Percentiles rank a stretch among this genome's conserved stretches.
These are phyloP conservation scores for Athalia circularis DNA, from an alignment of 2,888 invertebrate species.

Conservation along the genomic window DNA sequence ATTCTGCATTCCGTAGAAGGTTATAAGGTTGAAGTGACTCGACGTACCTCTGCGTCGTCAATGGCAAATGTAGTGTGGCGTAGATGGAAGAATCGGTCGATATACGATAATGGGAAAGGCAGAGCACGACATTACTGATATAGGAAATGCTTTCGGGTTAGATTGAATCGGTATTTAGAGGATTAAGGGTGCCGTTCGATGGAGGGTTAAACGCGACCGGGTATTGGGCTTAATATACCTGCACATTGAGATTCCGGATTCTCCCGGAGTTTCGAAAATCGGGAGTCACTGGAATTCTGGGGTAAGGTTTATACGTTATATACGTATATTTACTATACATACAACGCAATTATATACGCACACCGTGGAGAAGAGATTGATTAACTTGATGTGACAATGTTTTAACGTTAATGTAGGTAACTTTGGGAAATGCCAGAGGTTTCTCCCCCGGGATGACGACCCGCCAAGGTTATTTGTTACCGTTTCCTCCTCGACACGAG, in stretches of 20 bases:
- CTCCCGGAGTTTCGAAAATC: conserved; percentile 4
- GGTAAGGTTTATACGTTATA: neutral
- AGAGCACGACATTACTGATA: conserved; percentile 48
- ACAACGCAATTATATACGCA: neutral
- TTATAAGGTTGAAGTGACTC: conserved; percentile 35
- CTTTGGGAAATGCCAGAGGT: conserved; percentile 7
- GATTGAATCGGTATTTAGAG: conserved; percentile 50
- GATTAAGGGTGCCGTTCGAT: conserved; percentile 46
- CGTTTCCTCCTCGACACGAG: conserved; percentile 23
- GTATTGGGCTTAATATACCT: conserved; percentile 43
- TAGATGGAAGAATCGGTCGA: conserved; percentile 42
- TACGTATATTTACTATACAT: too few relatives aligned
- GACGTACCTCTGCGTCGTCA: conserved; percentile 42
- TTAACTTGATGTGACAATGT: conserved; percentile 44
- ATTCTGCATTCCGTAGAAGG: conserved; percentile 14
- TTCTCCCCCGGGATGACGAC: conserved; percentile 42
- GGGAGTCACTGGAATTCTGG: neutral
- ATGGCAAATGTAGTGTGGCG: conserved; percentile 45
- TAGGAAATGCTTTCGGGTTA: conserved; percentile 48
- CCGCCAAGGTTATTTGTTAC: conserved; percentile 43
- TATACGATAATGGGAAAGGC: conserved; percentile 49
- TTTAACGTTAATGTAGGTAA: conserved; percentile 43
- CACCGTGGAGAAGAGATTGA: conserved; percentile 30
- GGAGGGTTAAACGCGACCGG: conserved; percentile 47
- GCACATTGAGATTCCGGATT: conserved; percentile 22